Evolutionary conservation across 2,113 vertebrate genomes (phyloP), one percentile per base, ranked within the genome.

Genomic region (Sus scrofa): DNA sequence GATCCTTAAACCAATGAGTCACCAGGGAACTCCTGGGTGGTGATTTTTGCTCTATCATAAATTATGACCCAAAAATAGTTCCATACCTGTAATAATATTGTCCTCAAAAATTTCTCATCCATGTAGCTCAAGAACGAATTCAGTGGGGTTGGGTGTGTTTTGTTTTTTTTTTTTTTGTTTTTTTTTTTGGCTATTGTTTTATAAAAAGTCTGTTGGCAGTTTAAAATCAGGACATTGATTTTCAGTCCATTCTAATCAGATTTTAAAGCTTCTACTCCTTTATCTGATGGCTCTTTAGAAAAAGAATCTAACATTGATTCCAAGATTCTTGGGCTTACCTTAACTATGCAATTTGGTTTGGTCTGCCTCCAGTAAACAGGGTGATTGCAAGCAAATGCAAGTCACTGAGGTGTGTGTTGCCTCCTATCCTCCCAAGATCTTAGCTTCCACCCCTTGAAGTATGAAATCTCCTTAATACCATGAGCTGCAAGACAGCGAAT

Each of bases 221-320:
- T 89, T 89, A 94, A 94, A 85, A 63, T 1, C 37, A 71, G 68
- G 77, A 65, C 68, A 58, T 73, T 75, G 52, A 32, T 91, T 9
- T 39, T 84, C 30, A 88, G 14, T 85, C 87, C 50, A 91, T 94
- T 12, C 37, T 78, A 79, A 84, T 94, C 30, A 74, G 50, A 74
- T 95, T 90, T 83, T 86, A 83, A 86, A 34, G 32, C 52, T 74
- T 74, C 56, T 77, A 52, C 19, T 81, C 65, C 68, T 91, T 58
- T 44, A n/a, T 39, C 65, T 79, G 44, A 56, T 86, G 20, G n/a
- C 56, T 78, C 26, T 91, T 71, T 63, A 71, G 12, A 26, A 68
- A 79, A 34, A 27, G 2, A 73, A 60, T 60, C 52, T 65, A 44
- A 87, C 27, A 14, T 7, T 58, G 67, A 91, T 81, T 85, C 30